Base-by-base conservation (phyloP, 1,140 invertebrate genomes). In the Bombus impatiens region DNA sequence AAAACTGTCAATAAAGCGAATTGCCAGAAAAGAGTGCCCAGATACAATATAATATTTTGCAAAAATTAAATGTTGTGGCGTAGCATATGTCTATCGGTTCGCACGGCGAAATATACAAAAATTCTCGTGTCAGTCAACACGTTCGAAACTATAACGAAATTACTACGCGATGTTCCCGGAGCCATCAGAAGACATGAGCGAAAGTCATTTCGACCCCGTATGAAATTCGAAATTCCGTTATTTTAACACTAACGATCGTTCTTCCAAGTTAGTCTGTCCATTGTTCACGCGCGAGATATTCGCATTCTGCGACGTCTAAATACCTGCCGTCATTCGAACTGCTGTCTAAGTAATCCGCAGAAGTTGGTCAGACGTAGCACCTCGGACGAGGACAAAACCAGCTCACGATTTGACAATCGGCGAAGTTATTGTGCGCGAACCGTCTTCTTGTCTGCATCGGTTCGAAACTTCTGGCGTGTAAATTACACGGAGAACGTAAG, bases 341-440 rank as follows among this genome's bases (percentile, higher is more conserved):
- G 71, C 78, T 87, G 78, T 89, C 88, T 70, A 90, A 90, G 88
- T 90, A 90, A 90, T 90, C 78, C 75, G 67, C 35, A 40, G 12
- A 59, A 89, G 74, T 90, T 89, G 74, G 32, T 42, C 15, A 22
- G 4, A 6, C 6, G 18, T 5, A 35, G 25, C 44, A 59, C 10
- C 47, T 78, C 37, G 18, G 67, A 18, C 68, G 10, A 28, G 32
- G 35, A 79, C 84, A 53, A 82, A 86, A 86, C 84, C 84, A 42
- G 35, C 53, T 53, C 53, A 15, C 78, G 78, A 86, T 82, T 86
- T 86, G 84, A 72, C 83, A 84, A 84, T 84, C 68, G 83, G 77
- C 53, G 28, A 84, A 79, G 76, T 84, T 79, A 79, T 84, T 62
- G 67, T n/a, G 15, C 83, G 25, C 28, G 1, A 47, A 70, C n/a